These are phyloP conservation scores for Caenorhabditis doughertyi DNA, from an alignment of 2,888 invertebrate genomes.

Conservation along the genomic window DNA sequence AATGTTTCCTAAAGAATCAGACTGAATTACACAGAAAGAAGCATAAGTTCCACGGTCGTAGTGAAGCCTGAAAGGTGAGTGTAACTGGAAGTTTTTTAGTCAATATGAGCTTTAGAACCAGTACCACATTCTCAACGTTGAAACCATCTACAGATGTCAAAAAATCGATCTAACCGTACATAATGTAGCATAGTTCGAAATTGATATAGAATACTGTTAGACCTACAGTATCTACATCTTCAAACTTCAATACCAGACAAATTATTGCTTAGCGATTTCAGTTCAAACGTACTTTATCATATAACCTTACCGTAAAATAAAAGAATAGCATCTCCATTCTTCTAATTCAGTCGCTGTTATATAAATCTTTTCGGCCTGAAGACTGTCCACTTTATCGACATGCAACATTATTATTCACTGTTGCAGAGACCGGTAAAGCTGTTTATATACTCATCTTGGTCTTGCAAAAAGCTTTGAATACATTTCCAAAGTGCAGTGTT, in stretches of 20 bases:
- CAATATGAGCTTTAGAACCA: too few species aligned
- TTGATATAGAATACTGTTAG: too few species aligned
- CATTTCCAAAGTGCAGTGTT: not conserved
- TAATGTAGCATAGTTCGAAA: too few species aligned
- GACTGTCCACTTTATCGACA: slow-evolving; percentile 66
- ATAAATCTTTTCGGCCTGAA: slow-evolving; percentile 62
- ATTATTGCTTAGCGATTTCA: not conserved
- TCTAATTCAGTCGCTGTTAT: slow-evolving; percentile 51
- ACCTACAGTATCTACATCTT: too few species aligned
- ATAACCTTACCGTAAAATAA: slow-evolving; percentile 16
- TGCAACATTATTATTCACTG: slow-evolving; percentile 26
- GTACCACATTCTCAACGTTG: too few species aligned
- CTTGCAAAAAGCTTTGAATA: slow-evolving; percentile 20
- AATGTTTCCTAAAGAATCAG: slow-evolving; percentile 20
- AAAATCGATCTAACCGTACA: too few species aligned
- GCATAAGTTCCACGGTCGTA: slow-evolving; percentile 12
- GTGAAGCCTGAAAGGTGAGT: slow-evolving; percentile 44
- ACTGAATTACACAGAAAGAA: slow-evolving; percentile 25
- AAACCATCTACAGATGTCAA: too few species aligned
- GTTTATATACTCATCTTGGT: not conserved
- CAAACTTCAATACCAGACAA: not conserved
- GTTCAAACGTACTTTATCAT: not conserved
- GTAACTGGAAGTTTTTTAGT: not conserved
- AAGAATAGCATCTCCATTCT: slow-evolving; percentile 23
- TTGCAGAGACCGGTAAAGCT: not conserved